Base-by-base conservation (phyloP, 2,888 invertebrate genomes). In the Machimus atricapillus region DNA sequence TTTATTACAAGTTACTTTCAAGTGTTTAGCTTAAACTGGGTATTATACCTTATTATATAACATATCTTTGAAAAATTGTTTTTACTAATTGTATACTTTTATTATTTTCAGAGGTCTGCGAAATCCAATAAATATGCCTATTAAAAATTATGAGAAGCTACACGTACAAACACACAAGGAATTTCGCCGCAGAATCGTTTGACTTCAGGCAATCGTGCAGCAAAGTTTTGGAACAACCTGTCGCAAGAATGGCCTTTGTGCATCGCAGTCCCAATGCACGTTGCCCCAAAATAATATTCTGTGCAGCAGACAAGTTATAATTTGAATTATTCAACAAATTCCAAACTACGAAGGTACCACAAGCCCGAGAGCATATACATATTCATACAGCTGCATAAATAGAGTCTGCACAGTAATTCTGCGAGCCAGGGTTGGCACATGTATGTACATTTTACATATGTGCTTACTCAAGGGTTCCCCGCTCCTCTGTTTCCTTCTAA, bases 241-340 rank as follows among this genome's bases (percentile, higher is more conserved):
- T 78, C 78, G 78, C 34, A n/a, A 19, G 78, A 34, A 78, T 78
- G 78, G 78, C 78, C 78, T 78, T 78, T 78, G 78, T 43, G 43
- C 78, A 19, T 46, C 46, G 19, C 43, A n/a, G 43, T 78, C 40
- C 43, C 78, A 43, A 78, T 78, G 46, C 78, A 79, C 40, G 46
- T 19, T 43, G 27, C 34, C 81, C 81, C 12, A 31, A 56, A 81
- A 81, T 74, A 74, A 74, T 81, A 81, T 81, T 23, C 81, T 34
- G 31, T 81, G 56, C 81, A 31, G 23, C 34, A 81, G 31, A 81
- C 81, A 56, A 52, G 56, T 81, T 81, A 81, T 81, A 81, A 81
- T 81, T 81, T 81, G 56, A 81, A 81, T 81, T 81, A 81, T 81
- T 81, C 81, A 81, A 81, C 81, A 56, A 81, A 81, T 81, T 81